Evolutionary conservation across 2,797 vertebrate genomes (phyloP).

Genomic region (Rhabdomys pumilio): DNA sequence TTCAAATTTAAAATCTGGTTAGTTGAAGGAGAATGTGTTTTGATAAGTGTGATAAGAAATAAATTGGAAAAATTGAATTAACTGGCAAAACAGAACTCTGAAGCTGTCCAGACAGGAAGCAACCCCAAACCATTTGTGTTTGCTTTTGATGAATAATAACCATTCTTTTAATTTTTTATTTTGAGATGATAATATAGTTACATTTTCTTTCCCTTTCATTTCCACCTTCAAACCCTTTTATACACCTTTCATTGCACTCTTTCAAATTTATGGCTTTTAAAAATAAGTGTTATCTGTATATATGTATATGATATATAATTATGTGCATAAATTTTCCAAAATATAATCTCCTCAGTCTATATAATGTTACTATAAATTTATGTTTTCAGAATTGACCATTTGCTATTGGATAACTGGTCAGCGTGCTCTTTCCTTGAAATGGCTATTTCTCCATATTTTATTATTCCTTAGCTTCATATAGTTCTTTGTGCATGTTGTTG

Average conservation of each 20-base stretch:
- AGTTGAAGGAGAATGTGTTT: not conserved
- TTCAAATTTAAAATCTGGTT: conserved; percentile 10
- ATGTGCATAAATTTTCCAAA: not conserved
- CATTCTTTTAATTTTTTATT: not conserved
- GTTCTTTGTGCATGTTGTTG: not conserved
- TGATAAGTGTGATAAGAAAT: conserved; percentile 17
- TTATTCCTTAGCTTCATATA: not conserved
- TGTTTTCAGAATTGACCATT: not conserved
- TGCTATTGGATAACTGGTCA: not conserved
- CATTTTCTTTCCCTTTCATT: not conserved
- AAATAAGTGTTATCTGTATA: not conserved
- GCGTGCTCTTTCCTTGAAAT: too few species aligned
- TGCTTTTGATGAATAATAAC: conserved; percentile 21
- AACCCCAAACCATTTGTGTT: not conserved
- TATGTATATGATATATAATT: not conserved
- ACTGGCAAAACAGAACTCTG: not conserved
- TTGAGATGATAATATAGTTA: too few species aligned
- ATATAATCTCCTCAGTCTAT: not conserved
- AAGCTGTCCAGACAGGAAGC: not conserved
- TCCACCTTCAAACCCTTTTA: too few species aligned
- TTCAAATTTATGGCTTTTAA: not conserved
- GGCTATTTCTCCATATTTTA: not conserved
- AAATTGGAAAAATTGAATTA: not conserved
- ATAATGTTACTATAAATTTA: not conserved
- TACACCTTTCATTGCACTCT: not conserved